A percentile compares a stretch with the other conserved stretches of the same genome.
Evolutionary conservation across 2,113 vertebrate genomes (phyloP).

Genomic region (Sclerurus mexicanus): DNA sequence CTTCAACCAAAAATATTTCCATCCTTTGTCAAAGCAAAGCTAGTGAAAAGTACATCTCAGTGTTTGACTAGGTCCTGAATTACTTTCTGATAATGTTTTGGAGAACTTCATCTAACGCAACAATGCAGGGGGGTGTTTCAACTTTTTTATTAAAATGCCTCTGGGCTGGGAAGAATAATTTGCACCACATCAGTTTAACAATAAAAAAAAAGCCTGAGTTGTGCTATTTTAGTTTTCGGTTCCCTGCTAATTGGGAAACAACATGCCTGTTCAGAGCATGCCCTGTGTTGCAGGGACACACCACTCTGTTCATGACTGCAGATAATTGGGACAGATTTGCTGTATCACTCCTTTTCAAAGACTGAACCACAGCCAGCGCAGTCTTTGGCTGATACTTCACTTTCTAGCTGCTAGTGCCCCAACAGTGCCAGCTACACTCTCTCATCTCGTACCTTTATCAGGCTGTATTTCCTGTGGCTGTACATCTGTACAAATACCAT

Average conservation of each 20-base stretch:
- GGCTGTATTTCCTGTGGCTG: neutral
- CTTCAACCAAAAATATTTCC: neutral
- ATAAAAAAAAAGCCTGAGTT: neutral
- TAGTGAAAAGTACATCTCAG: neutral
- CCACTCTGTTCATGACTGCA: neutral
- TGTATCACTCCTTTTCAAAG: neutral
- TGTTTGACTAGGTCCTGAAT: neutral
- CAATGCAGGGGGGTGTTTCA: neutral
- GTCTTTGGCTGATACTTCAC: neutral
- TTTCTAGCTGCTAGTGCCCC: neutral
- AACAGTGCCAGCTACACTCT: neutral
- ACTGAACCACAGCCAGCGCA: neutral
- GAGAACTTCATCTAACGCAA: neutral
- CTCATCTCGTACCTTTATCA: neutral
- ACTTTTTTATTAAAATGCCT: neutral
- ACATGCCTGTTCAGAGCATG: neutral
- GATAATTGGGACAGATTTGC: neutral
- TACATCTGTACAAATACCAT: rapidly evolving
- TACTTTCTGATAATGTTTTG: neutral
- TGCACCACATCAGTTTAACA: neutral
- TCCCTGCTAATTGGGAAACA: neutral
- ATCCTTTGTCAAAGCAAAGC: neutral
- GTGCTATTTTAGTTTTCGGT: neutral
- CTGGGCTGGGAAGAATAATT: neutral
- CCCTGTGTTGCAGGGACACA: neutral